A percentile compares a stretch with the other conserved stretches of the same genome.
phyloP scores from a whole-genome alignment of 2,888 invertebrate species.

The Pseudococcus viburni region DNA sequence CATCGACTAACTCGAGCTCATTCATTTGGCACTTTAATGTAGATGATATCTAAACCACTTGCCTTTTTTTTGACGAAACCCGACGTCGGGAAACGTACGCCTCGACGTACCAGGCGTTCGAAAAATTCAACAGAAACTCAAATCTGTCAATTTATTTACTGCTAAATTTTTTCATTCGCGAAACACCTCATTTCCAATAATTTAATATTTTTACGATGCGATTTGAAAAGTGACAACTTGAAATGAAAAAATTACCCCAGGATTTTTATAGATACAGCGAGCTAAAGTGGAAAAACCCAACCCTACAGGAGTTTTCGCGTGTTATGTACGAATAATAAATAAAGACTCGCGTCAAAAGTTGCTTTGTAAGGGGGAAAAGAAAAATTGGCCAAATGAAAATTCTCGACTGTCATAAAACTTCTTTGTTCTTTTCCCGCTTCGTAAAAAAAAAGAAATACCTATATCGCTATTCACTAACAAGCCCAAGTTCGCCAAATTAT shows the following conservation, averaged over 20 bases:
- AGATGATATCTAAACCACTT: slow-evolving; percentile 53
- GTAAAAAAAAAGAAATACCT: background rate
- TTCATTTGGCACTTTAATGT: slow-evolving; percentile 55
- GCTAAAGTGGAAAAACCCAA: background rate
- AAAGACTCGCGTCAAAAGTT: slow-evolving; percentile 22
- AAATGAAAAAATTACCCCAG: background rate
- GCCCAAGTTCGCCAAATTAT: slow-evolving; percentile 14
- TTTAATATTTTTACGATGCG: background rate
- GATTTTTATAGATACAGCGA: background rate
- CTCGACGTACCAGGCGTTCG: background rate
- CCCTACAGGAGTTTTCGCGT: background rate
- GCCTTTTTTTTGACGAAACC: slow-evolving; percentile 24
- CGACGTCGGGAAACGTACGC: slow-evolving; percentile 13
- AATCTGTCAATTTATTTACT: background rate
- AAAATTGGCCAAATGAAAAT: slow-evolving; percentile 17
- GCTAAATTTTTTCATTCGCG: background rate
- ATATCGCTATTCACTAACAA: slow-evolving; percentile 17
- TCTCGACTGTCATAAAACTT: slow-evolving; percentile 17
- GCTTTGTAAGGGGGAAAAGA: background rate
- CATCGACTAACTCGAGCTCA: slow-evolving; percentile 47
- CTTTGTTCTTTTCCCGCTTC: slow-evolving; percentile 21
- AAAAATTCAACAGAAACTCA: background rate
- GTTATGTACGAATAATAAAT: slow-evolving; percentile 17
- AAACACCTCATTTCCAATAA: background rate
- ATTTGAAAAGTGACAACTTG: slow-evolving; percentile 4